Base-by-base conservation (phyloP, 2,797 vertebrate species). In the Channa striata region DNA sequence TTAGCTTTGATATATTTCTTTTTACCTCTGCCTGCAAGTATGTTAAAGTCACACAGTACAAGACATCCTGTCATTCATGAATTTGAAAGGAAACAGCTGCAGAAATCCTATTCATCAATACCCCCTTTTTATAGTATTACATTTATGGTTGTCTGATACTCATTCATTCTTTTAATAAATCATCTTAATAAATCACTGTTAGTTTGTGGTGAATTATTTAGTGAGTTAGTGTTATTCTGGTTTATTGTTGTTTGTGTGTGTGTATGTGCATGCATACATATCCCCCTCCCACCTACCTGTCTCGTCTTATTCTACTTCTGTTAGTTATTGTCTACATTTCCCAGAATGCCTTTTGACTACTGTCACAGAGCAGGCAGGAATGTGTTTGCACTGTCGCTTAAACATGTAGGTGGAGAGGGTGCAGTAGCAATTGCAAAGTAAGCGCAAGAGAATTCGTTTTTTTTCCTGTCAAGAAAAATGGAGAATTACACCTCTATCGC, bases 281-380 rank as follows among this genome's bases (percentile, higher is more conserved):
- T 57, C 39, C 33, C 12, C 67, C 59, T 67, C 60, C 66, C 57
- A 44, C 72, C 60, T 59, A 68, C 70, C 78, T 73, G 44, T 66
- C 50, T 72, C 30, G 5, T 72, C 47, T 37, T 20, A 73, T 79
- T 71, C 25, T 36, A 36, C 59, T 67, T 60, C 66, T 61, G 50
- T 72, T 73, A 52, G 70, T 77, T 37, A 68, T 74, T 75, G 66
- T 60, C 68, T 68, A 33, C 64, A 56, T 78, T 81, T 74, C 73
- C 70, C 65, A 56, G 23, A 79, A 81, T 68, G 58, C 62, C 57
- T 77, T 69, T 80, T 74, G 76, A 81, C 68, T 73, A 56, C 64
- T 67, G 59, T 76, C 53, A 48, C 30, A 70, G 49, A 76, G 42
- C 68, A 74, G 74, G 39, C 72, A 56, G 67, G 42, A 75, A 47